Evolutionary conservation across 2,113 vertebrate species (phyloP).

Genomic region (Oreotrochilus melanogaster): DNA sequence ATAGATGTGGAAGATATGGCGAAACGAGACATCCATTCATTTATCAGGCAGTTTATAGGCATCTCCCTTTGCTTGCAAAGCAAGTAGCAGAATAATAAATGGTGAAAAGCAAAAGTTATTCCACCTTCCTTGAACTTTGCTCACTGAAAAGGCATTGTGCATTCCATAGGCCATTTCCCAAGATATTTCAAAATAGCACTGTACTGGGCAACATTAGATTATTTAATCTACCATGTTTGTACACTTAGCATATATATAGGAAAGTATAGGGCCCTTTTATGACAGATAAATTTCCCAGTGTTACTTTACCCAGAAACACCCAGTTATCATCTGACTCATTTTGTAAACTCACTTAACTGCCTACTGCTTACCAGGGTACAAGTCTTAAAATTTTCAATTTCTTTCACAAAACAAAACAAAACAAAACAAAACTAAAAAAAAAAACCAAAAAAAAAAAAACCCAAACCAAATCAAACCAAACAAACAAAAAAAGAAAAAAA

Average conservation of each 20-base stretch:
- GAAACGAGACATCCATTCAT: not conserved
- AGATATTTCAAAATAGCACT: not conserved
- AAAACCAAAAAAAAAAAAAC: too few relatives aligned
- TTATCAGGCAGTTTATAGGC: constrained; percentile 8
- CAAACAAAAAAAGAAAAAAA: too few relatives aligned
- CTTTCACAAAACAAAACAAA: not conserved
- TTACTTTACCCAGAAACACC: not conserved
- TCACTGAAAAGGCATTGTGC: not conserved
- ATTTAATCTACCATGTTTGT: not conserved
- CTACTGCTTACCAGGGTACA: not conserved
- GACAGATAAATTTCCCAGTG: not conserved
- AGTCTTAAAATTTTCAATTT: not conserved
- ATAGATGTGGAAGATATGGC: not conserved
- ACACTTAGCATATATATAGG: not conserved
- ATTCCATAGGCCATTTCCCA: not conserved
- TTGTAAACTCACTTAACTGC: not conserved
- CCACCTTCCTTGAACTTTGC: not conserved
- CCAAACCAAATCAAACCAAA: too few relatives aligned
- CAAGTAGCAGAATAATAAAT: constrained; percentile 41
- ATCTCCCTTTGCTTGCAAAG: constrained; percentile 12
- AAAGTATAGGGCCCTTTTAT: not conserved
- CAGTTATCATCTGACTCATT: not conserved
- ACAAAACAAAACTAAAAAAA: too few relatives aligned
- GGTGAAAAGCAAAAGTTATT: constrained; percentile 16
- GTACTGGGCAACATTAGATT: not conserved